Evolutionary conservation across 1,140 invertebrate genomes (phyloP), one percentile per base, ranked within the genome.

Genomic region (Oncopeltus fasciatus): DNA sequence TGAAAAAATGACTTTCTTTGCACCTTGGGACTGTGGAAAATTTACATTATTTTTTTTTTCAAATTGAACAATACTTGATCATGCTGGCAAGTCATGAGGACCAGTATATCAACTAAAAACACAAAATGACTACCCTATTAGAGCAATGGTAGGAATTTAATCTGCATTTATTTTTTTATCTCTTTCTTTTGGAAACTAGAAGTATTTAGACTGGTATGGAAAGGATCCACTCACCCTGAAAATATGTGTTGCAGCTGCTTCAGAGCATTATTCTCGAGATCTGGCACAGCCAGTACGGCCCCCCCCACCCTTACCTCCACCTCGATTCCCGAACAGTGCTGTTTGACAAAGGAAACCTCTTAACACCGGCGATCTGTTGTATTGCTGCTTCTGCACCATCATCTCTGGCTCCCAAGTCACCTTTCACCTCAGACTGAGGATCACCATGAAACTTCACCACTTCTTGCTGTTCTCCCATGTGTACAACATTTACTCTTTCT

Each of bases 241-340:
- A 5, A 5, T 53, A 20, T 69, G 74, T 62, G 64, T 77, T 78
- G 72, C 77, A 81, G 80, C 77, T 80, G 80, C 79, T 68, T 81
- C 77, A 70, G 80, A 82, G 75, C 79, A 75, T 72, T 81, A 75
- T 80, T 80, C 78, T 72, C 76, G 75, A 74, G 78, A 73, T 71
- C 76, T 64, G 61, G 64, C 75, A 72, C 76, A 76, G 71, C 75
- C 76, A 71, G 73, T 73, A 71, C 74, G 78, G 70, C 77, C 77
- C 73, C 81, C 80, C 71, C 81, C 81, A 69, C 81, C 81, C 72
- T 79, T 83, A 75, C 81, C 73, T 78, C 56, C 56, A 38, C 56
- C 56, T 38, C 56, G 56, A 57, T 29, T 38, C 18, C 56, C 28
- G 11, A 49, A 47, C 60, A 47, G 33, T 53, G 56, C 28, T 29